Evolutionary conservation across 64 coral and sea anemone species (phyloP).

Genomic region (Pocillopora verrucosa): DNA sequence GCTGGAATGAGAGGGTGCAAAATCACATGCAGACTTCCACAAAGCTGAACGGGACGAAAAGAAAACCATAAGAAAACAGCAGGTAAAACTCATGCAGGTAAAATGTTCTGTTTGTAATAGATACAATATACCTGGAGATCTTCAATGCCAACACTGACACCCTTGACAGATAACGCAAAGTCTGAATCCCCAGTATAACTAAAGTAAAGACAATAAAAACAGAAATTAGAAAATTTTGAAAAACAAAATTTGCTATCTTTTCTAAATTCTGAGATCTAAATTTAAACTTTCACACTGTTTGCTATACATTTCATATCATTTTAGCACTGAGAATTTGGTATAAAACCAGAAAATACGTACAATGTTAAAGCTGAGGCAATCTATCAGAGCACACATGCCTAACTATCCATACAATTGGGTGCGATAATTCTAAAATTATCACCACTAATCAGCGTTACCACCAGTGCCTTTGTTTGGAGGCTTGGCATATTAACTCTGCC

Average conservation of each 20-base stretch:
- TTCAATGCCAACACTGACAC: constrained; percentile 88
- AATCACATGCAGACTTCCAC: constrained; percentile 87
- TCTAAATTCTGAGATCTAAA: too few species aligned
- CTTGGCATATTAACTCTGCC: too few species aligned
- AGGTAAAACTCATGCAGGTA: neutral
- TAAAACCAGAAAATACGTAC: neutral
- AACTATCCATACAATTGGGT: too few species aligned
- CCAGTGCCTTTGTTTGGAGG: too few species aligned
- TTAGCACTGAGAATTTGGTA: too few species aligned
- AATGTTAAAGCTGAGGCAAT: too few species aligned
- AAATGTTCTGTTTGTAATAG: neutral
- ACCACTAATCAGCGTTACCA: too few species aligned
- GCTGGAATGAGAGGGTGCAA: constrained; percentile 77
- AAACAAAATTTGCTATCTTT: too few species aligned
- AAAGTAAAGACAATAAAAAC: neutral
- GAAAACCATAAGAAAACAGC: neutral
- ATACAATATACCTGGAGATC: constrained; percentile 79
- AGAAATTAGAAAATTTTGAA: neutral
- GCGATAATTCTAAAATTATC: too few species aligned
- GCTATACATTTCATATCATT: too few species aligned
- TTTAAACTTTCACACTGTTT: too few species aligned
- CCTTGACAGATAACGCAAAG: constrained; percentile 83
- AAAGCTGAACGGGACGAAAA: constrained; percentile 46
- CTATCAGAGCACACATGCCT: too few species aligned
- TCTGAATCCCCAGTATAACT: constrained; percentile 98